Conservation (phyloP, 2,113 vertebrate species). For the Trichechus manatus region DNA sequence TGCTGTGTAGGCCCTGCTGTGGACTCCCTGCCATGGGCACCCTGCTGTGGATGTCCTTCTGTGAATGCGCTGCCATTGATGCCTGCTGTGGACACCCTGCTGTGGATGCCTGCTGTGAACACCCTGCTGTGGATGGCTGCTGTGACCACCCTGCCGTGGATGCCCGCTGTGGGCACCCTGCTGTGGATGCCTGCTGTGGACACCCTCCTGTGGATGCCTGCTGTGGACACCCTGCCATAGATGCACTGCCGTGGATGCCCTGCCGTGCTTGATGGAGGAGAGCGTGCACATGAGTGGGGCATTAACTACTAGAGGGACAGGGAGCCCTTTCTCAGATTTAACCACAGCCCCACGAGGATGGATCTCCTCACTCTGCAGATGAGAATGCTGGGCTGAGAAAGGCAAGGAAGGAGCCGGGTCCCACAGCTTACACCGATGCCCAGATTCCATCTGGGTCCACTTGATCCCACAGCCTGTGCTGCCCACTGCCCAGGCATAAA, state of each 20-base stretch:
- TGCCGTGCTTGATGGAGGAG: not conserved
- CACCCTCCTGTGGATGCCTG: not conserved
- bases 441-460: fast-evolving
- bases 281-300: fast-evolving
- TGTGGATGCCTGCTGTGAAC: not conserved
- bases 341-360: fast-evolving
- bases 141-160: not conserved
- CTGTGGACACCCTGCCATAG: too few species aligned
- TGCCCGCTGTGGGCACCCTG: too few species aligned
- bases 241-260: not conserved
- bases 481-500: fast-evolving
- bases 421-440: fast-evolving
- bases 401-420: fast-evolving
- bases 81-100: not conserved
- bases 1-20: too few species aligned
- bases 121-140: not conserved
- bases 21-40: too few species aligned
- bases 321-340: fast-evolving
- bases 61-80: not conserved
- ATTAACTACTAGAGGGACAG: not conserved
- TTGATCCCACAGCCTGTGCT: not conserved
- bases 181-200: not conserved
- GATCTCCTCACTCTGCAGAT: too few species aligned
- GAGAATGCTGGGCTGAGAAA: too few species aligned
- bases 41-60: too few species aligned